These are phyloP conservation scores for Drosophila nikananu DNA, from an alignment of 1,140 invertebrate species.

Conservation along the genomic window DNA sequence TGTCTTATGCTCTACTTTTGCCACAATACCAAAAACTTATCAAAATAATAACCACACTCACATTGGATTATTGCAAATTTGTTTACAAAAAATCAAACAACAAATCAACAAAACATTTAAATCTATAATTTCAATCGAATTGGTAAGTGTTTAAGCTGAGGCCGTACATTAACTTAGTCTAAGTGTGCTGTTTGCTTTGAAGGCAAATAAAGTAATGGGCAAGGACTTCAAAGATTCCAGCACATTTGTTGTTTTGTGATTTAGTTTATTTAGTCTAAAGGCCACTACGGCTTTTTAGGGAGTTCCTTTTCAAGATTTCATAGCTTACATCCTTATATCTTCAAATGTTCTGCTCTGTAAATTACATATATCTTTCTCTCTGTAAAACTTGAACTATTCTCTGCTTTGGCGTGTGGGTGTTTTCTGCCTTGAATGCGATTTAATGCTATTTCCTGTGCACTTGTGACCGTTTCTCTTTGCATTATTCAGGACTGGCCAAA, in stretches of 20 bases:
- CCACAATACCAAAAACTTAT: slow-evolving; percentile 54
- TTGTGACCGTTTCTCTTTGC: slow-evolving; percentile 1
- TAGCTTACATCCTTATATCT: slow-evolving; percentile 18
- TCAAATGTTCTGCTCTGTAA: slow-evolving; percentile 33
- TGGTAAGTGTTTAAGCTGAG: slow-evolving; percentile 73
- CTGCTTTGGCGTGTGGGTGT: slow-evolving; percentile 49
- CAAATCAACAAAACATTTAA: slow-evolving; percentile 55
- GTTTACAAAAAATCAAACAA: slow-evolving; percentile 59
- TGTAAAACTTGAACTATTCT: slow-evolving; percentile 41
- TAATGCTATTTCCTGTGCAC: not conserved
- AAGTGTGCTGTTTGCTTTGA: slow-evolving; percentile 47
- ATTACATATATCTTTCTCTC: slow-evolving; percentile 33
- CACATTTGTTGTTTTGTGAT: slow-evolving; percentile 17
- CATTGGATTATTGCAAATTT: slow-evolving; percentile 75
- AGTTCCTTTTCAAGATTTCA: slow-evolving; percentile 16
- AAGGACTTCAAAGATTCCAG: slow-evolving; percentile 29
- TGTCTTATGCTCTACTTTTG: slow-evolving; percentile 77
- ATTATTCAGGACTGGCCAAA: slow-evolving; percentile 82
- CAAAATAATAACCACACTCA: slow-evolving; percentile 50
- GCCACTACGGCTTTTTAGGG: slow-evolving; percentile 14
- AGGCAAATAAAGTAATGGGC: not conserved
- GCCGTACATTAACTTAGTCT: slow-evolving; percentile 49
- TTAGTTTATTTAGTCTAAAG: slow-evolving; percentile 14
- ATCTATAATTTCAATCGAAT: slow-evolving; percentile 71
- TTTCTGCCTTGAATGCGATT: not conserved